These are phyloP conservation scores for Catharus bicknelli DNA, from an alignment of 2,113 vertebrate species.

Conservation along the genomic window DNA sequence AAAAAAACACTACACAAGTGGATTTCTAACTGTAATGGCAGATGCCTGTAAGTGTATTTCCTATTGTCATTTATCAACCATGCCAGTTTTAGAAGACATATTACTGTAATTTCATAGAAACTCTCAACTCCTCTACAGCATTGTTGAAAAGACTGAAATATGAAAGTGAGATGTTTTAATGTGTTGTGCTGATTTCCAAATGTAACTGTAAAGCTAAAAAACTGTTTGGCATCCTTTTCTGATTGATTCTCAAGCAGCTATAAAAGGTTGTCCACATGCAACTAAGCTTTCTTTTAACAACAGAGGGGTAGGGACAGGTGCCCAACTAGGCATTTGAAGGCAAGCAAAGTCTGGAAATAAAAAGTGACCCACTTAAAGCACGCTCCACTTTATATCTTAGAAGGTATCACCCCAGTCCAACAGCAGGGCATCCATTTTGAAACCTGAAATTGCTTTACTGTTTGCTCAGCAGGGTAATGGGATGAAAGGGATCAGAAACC, in stretches of 20 bases:
- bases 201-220: not conserved
- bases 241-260: not conserved
- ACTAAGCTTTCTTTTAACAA: not conserved
- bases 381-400: not conserved
- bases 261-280: not conserved
- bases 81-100: not conserved
- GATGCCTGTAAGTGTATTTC: not conserved
- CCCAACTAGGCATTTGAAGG: not conserved
- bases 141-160: not conserved
- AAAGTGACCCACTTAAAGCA: not conserved
- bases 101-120: not conserved
- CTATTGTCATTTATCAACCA: not conserved
- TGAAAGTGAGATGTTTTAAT: not conserved
- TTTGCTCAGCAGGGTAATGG: not conserved
- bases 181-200: not conserved
- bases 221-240: not conserved
- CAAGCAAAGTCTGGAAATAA: not conserved
- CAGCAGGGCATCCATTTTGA: not conserved
- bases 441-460: constrained; percentile 5
- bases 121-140: not conserved
- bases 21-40: not conserved
- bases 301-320: not conserved
- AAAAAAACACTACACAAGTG: not conserved
- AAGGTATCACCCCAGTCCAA: not conserved
- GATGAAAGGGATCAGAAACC: constrained; percentile 2